These are phyloP conservation scores for Gadopsis marmoratus DNA, from an alignment of 2,797 vertebrate genomes.

Conservation along the genomic window DNA sequence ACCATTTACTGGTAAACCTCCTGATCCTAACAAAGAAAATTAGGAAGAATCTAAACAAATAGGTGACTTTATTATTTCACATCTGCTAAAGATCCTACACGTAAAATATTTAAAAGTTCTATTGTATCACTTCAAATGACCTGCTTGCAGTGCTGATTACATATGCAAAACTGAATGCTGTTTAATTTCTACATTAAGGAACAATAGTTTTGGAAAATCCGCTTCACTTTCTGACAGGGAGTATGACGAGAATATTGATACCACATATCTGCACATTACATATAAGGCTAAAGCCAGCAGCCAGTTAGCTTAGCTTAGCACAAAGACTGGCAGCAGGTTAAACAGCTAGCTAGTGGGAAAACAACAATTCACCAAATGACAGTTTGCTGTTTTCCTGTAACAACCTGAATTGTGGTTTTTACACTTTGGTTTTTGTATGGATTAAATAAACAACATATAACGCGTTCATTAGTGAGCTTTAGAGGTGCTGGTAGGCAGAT, in stretches of 20 bases:
- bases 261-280: neutral
- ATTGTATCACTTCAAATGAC: neutral
- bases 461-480: neutral
- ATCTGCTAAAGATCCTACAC: neutral
- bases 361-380: neutral
- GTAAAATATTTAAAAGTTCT: neutral
- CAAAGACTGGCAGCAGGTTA: neutral
- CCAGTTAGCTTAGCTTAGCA: neutral
- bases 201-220: neutral
- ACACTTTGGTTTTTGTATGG: neutral
- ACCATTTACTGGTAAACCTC: too few relatives aligned
- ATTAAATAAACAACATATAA: neutral
- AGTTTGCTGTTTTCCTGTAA: neutral
- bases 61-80: too few relatives aligned
- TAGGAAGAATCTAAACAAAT: too few relatives aligned
- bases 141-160: neutral
- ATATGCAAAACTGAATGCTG: neutral
- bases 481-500: neutral
- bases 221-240: neutral
- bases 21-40: too few relatives aligned
- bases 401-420: neutral
- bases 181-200: too few relatives aligned
- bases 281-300: neutral
- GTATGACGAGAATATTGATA: neutral
- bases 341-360: neutral